Percentiles rank a stretch among this genome's conserved stretches.
Evolutionary conservation across 2,888 invertebrate species (phyloP).

Genomic region (Leucophora obtusa): DNA sequence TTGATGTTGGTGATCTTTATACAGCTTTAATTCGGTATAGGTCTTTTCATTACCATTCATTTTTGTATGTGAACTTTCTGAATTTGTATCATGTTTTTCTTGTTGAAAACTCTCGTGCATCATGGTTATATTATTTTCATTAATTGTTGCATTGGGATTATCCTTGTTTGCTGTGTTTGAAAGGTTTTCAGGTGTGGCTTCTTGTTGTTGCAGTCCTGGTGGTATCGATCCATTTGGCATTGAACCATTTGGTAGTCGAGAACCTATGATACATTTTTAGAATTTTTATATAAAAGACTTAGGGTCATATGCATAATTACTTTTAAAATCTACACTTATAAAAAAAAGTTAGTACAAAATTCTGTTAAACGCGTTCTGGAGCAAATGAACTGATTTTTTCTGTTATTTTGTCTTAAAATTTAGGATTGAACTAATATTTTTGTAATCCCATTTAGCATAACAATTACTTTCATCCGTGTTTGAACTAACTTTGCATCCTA

Average conservation of each 20-base stretch:
- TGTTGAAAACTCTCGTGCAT: constrained; percentile 78
- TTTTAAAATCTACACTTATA: too few relatives aligned
- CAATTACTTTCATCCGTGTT: too few relatives aligned
- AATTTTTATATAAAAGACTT: background rate
- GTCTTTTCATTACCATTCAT: constrained; percentile 73
- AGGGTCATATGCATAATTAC: too few relatives aligned
- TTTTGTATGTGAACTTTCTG: constrained; percentile 62
- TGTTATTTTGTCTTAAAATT: too few relatives aligned
- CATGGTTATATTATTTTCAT: constrained; percentile 73
- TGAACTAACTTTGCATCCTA: too few relatives aligned
- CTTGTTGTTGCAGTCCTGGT: constrained; percentile 63
- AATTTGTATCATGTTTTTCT: constrained; percentile 65
- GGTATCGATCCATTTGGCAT: constrained; percentile 58
- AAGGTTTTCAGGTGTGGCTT: constrained; percentile 73
- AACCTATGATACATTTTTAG: constrained; percentile 54
- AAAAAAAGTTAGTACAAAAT: too few relatives aligned
- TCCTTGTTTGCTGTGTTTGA: constrained; percentile 69
- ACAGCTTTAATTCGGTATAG: constrained; percentile 77
- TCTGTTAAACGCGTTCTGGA: too few relatives aligned
- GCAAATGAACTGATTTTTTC: too few relatives aligned
- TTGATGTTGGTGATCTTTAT: constrained; percentile 70
- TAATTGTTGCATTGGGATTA: constrained; percentile 62
- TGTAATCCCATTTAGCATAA: too few relatives aligned
- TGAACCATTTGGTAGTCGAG: constrained; percentile 58
- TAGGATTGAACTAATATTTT: too few relatives aligned